Percentiles rank a stretch among this genome's conserved stretches.
phyloP scores from a whole-genome alignment of 1,140 invertebrate genomes.

The Zaprionus davidi region DNA sequence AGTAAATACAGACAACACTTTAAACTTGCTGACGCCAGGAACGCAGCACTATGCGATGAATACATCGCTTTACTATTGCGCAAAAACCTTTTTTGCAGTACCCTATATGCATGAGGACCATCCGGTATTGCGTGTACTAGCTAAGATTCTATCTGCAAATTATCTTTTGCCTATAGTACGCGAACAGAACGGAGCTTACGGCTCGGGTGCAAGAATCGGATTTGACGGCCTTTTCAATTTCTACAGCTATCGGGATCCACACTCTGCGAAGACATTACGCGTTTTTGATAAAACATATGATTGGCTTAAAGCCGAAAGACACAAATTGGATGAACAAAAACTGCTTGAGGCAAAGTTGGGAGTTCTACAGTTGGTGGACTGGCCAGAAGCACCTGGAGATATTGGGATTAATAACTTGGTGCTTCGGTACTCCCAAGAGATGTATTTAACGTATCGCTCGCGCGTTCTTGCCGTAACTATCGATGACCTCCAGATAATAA shows the following conservation, averaged over 20 bases:
- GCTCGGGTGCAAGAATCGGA: conserved; percentile 89
- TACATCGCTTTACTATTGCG: conserved; percentile 93
- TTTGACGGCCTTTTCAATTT: conserved; percentile 90
- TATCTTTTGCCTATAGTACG: conserved; percentile 93
- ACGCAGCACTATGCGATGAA: conserved; percentile 91
- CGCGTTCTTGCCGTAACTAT: conserved; percentile 88
- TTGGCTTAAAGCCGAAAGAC: conserved; percentile 88
- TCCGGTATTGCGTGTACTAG: conserved; percentile 89
- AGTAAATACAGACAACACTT: conserved; percentile 40
- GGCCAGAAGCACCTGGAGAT: conserved; percentile 91
- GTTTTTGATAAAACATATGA: conserved; percentile 90
- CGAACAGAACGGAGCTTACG: conserved; percentile 96
- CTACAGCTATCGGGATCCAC: conserved; percentile 94
- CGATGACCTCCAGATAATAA: conserved; percentile 88
- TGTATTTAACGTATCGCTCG: conserved; percentile 89
- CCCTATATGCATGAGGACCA: conserved; percentile 91
- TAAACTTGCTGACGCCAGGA: conserved; percentile 54
- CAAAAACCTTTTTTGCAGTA: conserved; percentile 90
- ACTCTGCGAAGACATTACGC: conserved; percentile 90
- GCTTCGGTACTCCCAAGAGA: conserved; percentile 89
- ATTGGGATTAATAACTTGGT: conserved; percentile 90
- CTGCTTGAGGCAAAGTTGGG: conserved; percentile 94
- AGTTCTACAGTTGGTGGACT: conserved; percentile 91
- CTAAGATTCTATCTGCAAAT: conserved; percentile 90
- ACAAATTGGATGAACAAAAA: conserved; percentile 86